A percentile compares a stretch with the other conserved stretches of the same genome.
Evolutionary conservation across 2,888 invertebrate species (phyloP).

Genomic region (Drosophila barbarae): DNA sequence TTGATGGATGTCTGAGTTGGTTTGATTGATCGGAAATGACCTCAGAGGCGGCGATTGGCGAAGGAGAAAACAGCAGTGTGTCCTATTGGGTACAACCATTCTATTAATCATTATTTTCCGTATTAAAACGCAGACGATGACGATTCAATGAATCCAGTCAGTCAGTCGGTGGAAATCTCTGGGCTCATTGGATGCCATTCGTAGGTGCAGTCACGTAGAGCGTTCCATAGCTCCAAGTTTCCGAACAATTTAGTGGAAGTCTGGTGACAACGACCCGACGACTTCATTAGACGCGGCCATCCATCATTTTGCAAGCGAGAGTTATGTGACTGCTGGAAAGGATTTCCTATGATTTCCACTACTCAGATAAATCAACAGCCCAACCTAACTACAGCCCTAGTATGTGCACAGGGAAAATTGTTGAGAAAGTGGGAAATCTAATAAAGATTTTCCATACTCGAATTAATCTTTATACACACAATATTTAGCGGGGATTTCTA

Average conservation of each 20-base stretch:
- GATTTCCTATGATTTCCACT: slow-evolving; percentile 66
- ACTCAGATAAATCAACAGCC: slow-evolving; percentile 50
- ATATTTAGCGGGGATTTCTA: background rate
- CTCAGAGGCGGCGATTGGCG: slow-evolving; percentile 3
- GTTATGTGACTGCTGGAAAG: slow-evolving; percentile 68
- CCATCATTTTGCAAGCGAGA: slow-evolving; percentile 55
- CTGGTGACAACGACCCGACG: slow-evolving; percentile 72
- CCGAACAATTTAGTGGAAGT: slow-evolving; percentile 65
- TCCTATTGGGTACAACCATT: slow-evolving; percentile 31
- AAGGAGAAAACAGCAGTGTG: slow-evolving; percentile 10
- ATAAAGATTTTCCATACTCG: background rate
- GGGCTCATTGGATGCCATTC: slow-evolving; percentile 63
- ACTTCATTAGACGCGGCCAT: slow-evolving; percentile 72
- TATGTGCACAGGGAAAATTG: background rate
- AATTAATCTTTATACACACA: background rate
- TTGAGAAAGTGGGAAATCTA: too few species aligned
- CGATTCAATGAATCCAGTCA: slow-evolving; percentile 25
- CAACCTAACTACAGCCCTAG: slow-evolving; percentile 33
- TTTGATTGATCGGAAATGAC: slow-evolving; percentile 18
- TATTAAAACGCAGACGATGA: slow-evolving; percentile 25
- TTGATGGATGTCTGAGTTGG: slow-evolving; percentile 12
- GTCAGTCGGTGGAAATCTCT: slow-evolving; percentile 18
- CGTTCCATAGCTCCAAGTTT: slow-evolving; percentile 49
- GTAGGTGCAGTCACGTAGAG: slow-evolving; percentile 77
- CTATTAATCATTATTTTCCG: slow-evolving; percentile 23